Percentiles rank a stretch among this genome's conserved stretches.
phyloP scores from a whole-genome alignment of 2,113 vertebrate species.

The Lycocorax pyrrhopterus region DNA sequence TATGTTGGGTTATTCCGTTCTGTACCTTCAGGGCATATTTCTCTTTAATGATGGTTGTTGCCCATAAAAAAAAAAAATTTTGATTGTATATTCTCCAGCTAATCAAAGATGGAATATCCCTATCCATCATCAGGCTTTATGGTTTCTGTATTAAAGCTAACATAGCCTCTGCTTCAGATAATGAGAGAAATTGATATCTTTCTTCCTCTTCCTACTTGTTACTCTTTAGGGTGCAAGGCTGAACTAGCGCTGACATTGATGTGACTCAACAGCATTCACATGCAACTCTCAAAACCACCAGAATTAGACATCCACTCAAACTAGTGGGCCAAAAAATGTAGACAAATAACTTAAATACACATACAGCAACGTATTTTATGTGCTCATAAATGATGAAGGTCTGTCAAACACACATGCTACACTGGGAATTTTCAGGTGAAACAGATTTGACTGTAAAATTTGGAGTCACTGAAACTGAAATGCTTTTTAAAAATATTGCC shows the following conservation, averaged over 20 bases:
- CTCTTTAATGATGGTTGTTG: background rate
- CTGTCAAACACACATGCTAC: background rate
- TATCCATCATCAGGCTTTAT: background rate
- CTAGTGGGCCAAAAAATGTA: background rate
- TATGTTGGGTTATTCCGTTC: background rate
- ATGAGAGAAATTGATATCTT: background rate
- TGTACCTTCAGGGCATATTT: background rate
- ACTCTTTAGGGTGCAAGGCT: background rate
- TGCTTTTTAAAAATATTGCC: background rate
- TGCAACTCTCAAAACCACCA: background rate
- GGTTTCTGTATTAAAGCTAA: background rate
- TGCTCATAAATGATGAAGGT: background rate
- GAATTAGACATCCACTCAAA: background rate
- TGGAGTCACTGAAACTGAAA: background rate
- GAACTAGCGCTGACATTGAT: background rate
- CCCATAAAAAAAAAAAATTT: background rate
- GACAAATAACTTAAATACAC: background rate
- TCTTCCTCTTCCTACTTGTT: background rate
- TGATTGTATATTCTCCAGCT: background rate
- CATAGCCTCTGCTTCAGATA: background rate
- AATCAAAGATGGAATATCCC: background rate
- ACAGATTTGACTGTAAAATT: background rate
- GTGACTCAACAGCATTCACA: background rate
- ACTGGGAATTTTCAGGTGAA: background rate
- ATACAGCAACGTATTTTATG: background rate